Percentiles rank a stretch among this genome's conserved stretches.
phyloP scores from a whole-genome alignment of 2,888 invertebrate genomes.

The Lasioglossum figueresi region DNA sequence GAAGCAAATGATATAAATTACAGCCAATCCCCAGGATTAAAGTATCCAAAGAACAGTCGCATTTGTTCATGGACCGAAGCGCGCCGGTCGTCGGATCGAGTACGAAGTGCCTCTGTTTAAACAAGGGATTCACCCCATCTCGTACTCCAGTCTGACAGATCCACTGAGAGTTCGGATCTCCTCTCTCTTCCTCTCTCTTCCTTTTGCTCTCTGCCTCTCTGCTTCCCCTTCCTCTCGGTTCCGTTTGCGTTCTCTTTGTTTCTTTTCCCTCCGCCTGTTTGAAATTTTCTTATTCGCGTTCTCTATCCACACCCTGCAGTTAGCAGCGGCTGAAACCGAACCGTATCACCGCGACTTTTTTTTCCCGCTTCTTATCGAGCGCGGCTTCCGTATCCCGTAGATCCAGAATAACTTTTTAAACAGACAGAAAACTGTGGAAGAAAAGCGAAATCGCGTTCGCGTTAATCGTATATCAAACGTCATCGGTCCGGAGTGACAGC shows the following conservation, averaged over 20 bases:
- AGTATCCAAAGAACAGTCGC: constrained; percentile 78
- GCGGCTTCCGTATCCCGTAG: neutral
- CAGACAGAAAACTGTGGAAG: too few relatives aligned
- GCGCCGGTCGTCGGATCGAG: constrained; percentile 66
- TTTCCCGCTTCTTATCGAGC: constrained; percentile 24
- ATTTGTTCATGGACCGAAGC: constrained; percentile 78
- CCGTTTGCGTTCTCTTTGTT: neutral
- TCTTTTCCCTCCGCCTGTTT: constrained; percentile 14
- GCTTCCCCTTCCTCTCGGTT: neutral
- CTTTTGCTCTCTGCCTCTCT: neutral
- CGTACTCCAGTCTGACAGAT: constrained; percentile 47
- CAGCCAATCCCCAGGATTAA: constrained; percentile 77
- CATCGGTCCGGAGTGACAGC: neutral
- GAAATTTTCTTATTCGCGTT: constrained; percentile 40
- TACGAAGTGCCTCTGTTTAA: constrained; percentile 75
- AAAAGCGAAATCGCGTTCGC: neutral
- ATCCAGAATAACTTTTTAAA: too few relatives aligned
- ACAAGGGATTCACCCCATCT: constrained; percentile 69
- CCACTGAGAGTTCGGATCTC: constrained; percentile 53
- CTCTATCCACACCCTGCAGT: neutral
- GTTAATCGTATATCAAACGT: neutral
- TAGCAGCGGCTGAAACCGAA: neutral
- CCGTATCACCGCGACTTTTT: constrained; percentile 28
- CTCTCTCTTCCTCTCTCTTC: too few relatives aligned
- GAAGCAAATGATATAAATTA: constrained; percentile 75